These are phyloP conservation scores for Castor canadensis DNA, from an alignment of 2,113 vertebrate species.

Conservation along the genomic window DNA sequence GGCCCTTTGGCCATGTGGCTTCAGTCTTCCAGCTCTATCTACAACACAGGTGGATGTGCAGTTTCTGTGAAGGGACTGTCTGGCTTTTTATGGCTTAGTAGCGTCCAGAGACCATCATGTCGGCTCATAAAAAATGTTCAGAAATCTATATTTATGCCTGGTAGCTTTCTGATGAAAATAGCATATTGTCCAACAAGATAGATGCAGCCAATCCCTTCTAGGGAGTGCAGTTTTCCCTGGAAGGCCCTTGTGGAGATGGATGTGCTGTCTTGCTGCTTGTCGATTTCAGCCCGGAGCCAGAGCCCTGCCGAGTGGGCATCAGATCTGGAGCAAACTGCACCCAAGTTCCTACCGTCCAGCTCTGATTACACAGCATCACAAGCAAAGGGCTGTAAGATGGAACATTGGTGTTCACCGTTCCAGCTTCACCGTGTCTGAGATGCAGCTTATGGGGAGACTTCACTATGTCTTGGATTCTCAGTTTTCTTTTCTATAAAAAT, in stretches of 20 bases:
- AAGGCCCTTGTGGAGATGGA: constrained; percentile 46
- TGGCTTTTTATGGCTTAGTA: constrained; percentile 46
- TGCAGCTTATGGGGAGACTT: background rate
- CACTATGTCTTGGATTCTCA: background rate
- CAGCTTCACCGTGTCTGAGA: background rate
- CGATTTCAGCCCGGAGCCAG: background rate
- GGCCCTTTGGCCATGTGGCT: background rate
- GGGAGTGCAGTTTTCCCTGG: background rate
- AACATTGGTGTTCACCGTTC: rapidly evolving
- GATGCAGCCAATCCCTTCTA: constrained; percentile 5
- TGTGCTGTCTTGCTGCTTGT: background rate
- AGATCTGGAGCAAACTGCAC: background rate
- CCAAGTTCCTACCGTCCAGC: background rate
- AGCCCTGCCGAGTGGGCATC: background rate
- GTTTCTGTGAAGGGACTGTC: constrained; percentile 29
- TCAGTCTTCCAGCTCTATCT: background rate
- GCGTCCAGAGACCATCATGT: constrained; percentile 55
- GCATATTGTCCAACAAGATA: constrained; percentile 57
- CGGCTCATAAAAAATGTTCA: constrained; percentile 63
- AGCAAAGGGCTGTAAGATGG: background rate
- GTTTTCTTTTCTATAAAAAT: background rate
- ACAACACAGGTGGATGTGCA: background rate
- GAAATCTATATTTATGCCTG: constrained; percentile 68
- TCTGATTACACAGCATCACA: background rate
- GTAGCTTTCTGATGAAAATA: constrained; percentile 50